Evolutionary conservation across 2,888 invertebrate species (phyloP), one percentile per base, ranked within the genome.

Genomic region (Drosophila dives): DNA sequence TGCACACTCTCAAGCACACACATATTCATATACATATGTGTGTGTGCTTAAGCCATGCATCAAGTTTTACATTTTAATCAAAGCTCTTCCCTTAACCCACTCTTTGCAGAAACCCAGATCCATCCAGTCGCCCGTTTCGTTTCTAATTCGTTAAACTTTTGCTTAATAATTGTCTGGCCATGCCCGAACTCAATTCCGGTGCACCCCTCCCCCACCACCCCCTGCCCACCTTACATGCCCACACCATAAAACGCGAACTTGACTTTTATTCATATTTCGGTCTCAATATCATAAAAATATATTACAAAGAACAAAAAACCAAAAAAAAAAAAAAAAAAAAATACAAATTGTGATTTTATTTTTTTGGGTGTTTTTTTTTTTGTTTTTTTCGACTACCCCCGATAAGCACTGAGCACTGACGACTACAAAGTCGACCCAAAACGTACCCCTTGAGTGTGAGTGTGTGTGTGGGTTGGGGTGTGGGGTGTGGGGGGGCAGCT

Each of bases 81-180:
- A 86, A 77, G 83, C 51, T 62, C 56, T 74, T 32, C 77, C 65
- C 29, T 62, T 48, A 48, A 53, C 78, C 69, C 75, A 53, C 55
- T 49, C 62, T 32, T 33, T 2, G 11, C 17, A 20, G 0, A 29
- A 29, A 29, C 29, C 12, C 32, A 53, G 75, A 36, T 51, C 48
- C 68, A 83, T 64, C 64, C 83, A 58, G 64, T 54, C 71, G 67
- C 62, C 67, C 58, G 42, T 87, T 85, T 86, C 83, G 71, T 87
- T 87, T 87, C 84, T 90, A 87, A 87, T 87, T 87, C 86, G 87
- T 86, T 89, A 87, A 87, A 90, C 90, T 90, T 90, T 87, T 87
- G 90, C 82, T 77, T 89, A 80, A 88, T 90, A 90, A 87, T 87
- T 90, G 89, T 90, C 87, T 91, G 91, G 87, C 82, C 77, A 75